A percentile compares a stretch with the other conserved stretches of the same genome.
Conservation (phyloP, 2,113 vertebrate genomes). For the Triplophysa siluroides region DNA sequence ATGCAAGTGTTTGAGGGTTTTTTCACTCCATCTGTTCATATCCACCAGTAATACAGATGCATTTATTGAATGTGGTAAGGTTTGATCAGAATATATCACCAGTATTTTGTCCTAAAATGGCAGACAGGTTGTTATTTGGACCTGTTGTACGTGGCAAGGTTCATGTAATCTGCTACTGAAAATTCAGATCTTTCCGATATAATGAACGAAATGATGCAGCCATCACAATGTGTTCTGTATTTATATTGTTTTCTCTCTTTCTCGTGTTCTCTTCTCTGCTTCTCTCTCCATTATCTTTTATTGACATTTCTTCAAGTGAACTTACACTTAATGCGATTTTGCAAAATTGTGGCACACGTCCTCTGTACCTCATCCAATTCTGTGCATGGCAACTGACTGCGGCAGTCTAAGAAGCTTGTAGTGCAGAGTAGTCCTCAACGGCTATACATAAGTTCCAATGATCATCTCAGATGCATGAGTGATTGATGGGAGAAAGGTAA, state of each 20-base stretch:
- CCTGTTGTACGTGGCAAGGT: background rate
- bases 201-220: conserved; percentile 30
- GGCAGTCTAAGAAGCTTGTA: background rate
- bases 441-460: conserved; percentile 21
- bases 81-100: conserved; percentile 16
- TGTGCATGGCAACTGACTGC: background rate
- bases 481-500: conserved; percentile 40
- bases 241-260: conserved; percentile 9
- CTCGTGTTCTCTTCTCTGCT: background rate
- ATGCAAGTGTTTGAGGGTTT: background rate
- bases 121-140: conserved; percentile 30
- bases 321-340: conserved; percentile 50
- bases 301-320: conserved; percentile 46
- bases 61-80: conserved; percentile 17
- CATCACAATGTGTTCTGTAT: conserved; percentile 42
- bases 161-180: background rate
- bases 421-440: conserved; percentile 11
- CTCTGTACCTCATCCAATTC: conserved; percentile 10
- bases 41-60: conserved; percentile 14
- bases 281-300: conserved; percentile 15
- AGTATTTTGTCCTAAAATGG: conserved; percentile 13
- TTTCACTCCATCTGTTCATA: background rate
- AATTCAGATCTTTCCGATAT: conserved; percentile 7
- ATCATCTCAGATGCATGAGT: conserved; percentile 24
- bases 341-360: conserved; percentile 11